These are phyloP conservation scores for Drosophila bipectinata DNA, from an alignment of 1,140 invertebrate species.

Conservation along the genomic window DNA sequence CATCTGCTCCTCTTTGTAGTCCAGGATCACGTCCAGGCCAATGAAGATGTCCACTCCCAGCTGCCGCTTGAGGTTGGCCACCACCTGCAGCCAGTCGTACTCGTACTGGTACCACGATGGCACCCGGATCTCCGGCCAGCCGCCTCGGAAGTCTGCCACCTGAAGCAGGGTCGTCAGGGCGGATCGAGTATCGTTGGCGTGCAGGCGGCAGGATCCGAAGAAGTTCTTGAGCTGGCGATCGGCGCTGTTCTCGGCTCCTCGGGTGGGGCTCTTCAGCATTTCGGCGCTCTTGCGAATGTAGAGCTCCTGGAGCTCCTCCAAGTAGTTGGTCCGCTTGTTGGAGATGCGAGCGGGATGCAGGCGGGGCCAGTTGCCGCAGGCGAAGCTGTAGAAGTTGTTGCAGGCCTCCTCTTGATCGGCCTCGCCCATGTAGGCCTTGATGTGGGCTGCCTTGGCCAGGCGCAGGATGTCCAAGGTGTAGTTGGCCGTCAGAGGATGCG, in stretches of 20 bases:
- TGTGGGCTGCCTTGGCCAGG: slow-evolving; percentile 85
- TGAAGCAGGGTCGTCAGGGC: slow-evolving; percentile 50
- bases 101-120: slow-evolving; percentile 70
- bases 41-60: slow-evolving; percentile 75
- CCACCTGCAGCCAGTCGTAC: slow-evolving; percentile 73
- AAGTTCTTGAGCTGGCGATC: slow-evolving; percentile 90
- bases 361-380: slow-evolving; percentile 86
- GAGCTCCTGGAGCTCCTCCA: slow-evolving; percentile 87
- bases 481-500: slow-evolving; percentile 55
- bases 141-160: slow-evolving; percentile 67
- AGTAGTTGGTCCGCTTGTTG: slow-evolving; percentile 90
- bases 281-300: slow-evolving; percentile 72
- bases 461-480: slow-evolving; percentile 74
- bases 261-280: slow-evolving; percentile 59
- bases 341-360: slow-evolving; percentile 55
- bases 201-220: slow-evolving; percentile 91
- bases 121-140: slow-evolving; percentile 70
- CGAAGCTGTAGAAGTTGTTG: slow-evolving; percentile 92
- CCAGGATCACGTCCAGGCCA: slow-evolving; percentile 67
- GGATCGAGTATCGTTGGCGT: slow-evolving; percentile 45
- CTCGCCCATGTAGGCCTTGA: slow-evolving; percentile 91
- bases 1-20: slow-evolving; percentile 70
- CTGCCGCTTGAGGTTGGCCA: slow-evolving; percentile 58
- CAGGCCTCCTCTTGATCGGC: slow-evolving; percentile 89
- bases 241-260: slow-evolving; percentile 51